A percentile compares a stretch with the other conserved stretches of the same genome.
Evolutionary conservation across 2,888 invertebrate species (phyloP).

Genomic region (Phlogophora meticulosa): DNA sequence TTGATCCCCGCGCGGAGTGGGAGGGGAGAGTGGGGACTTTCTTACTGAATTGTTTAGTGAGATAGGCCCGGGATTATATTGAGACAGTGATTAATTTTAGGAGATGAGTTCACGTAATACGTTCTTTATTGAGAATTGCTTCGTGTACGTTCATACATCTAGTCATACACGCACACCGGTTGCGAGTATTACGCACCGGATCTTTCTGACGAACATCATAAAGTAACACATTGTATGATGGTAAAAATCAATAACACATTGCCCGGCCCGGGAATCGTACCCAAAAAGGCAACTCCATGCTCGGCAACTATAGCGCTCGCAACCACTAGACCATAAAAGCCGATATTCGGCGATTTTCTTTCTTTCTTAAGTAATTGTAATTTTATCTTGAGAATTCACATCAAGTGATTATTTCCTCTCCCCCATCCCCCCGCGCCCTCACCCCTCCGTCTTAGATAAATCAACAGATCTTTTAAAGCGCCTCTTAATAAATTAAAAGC

Average conservation of each 20-base stretch:
- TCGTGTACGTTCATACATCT: no score
- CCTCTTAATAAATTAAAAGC: conserved; percentile 49
- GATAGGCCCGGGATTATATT: conserved; percentile 52
- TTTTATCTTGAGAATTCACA: not conserved
- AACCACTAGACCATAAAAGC: no score
- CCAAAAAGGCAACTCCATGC: no score
- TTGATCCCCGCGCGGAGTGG: conserved; percentile 29
- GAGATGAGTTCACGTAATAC: not conserved
- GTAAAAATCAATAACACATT: no score
- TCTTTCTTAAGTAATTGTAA: not conserved
- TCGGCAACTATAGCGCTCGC: no score
- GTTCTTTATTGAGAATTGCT: not conserved
- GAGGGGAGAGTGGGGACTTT: not conserved
- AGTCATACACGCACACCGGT: no score
- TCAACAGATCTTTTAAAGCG: conserved; percentile 10
- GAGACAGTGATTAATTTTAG: conserved; percentile 24
- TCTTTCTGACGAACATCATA: no score
- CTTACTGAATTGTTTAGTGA: conserved; percentile 51
- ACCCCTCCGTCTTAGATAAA: conserved; percentile 5
- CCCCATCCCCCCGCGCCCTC: not conserved
- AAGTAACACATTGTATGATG: no score
- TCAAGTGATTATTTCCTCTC: not conserved
- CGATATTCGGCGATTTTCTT: no score
- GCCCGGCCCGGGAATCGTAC: no score
- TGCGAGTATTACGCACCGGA: no score